Evolutionary conservation across 2,888 invertebrate species (phyloP).

Genomic region (Drosophila quasianomalipes): DNA sequence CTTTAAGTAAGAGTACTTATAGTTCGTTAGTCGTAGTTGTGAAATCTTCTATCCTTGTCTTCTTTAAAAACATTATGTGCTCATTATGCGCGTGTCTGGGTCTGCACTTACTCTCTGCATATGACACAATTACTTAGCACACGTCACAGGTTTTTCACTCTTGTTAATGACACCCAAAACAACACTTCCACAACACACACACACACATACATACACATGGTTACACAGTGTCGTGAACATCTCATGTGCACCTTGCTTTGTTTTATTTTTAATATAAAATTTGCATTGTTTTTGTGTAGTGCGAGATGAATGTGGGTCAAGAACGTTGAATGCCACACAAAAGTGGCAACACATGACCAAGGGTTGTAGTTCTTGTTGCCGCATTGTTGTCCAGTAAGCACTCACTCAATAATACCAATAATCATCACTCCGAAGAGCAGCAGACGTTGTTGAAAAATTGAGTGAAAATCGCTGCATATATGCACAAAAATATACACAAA

Average conservation of each 20-base stretch:
- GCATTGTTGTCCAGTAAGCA: conserved; percentile 31
- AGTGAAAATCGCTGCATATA: conserved; percentile 22
- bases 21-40: conserved; percentile 3
- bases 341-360: conserved; percentile 56
- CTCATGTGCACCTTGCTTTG: conserved; percentile 45
- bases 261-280: conserved; percentile 76
- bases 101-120: conserved; percentile 39
- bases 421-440: conserved; percentile 32
- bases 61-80: conserved; percentile 34
- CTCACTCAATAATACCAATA: conserved; percentile 55
- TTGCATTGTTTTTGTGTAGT: conserved; percentile 59
- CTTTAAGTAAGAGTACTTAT: conserved; percentile 25
- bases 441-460: conserved; percentile 7
- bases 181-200: conserved; percentile 25
- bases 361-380: conserved; percentile 14
- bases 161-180: conserved; percentile 64
- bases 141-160: conserved; percentile 75
- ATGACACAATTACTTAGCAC: conserved; percentile 78
- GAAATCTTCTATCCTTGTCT: background rate
- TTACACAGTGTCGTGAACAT: conserved; percentile 10
- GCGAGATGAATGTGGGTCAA: conserved; percentile 70
- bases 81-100: conserved; percentile 62
- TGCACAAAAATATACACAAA: background rate
- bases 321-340: conserved; percentile 56
- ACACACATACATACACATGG: background rate